Conservation (phyloP, 1,140 invertebrate species). For the Drosophila persimilis region DNA sequence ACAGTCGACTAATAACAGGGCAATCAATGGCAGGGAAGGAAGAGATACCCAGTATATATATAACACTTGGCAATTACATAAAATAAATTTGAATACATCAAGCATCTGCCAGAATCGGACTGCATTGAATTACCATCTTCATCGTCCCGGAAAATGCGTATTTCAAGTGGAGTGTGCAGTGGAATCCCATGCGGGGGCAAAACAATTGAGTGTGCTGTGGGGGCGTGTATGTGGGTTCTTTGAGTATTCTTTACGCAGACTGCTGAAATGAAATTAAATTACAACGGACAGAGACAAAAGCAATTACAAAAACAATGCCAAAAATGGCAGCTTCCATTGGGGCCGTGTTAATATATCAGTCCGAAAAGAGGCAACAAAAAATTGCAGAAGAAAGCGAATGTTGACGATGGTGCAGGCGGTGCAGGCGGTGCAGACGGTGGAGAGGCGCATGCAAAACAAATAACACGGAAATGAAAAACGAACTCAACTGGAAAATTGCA, state of each 20-base stretch:
- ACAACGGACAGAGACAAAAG: slow-evolving; percentile 55
- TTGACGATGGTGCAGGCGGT: background rate
- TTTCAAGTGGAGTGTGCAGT: background rate
- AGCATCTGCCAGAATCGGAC: too few species aligned
- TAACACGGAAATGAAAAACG: slow-evolving; percentile 79
- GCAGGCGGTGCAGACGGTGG: background rate
- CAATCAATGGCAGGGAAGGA: slow-evolving; percentile 19
- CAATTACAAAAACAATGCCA: slow-evolving; percentile 62
- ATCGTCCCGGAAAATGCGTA: background rate
- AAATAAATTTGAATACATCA: slow-evolving; percentile 33
- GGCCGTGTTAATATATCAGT: slow-evolving; percentile 70
- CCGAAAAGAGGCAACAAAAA: slow-evolving; percentile 37
- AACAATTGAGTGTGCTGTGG: slow-evolving; percentile 28
- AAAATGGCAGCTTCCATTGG: slow-evolving; percentile 60
- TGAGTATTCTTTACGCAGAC: slow-evolving; percentile 3
- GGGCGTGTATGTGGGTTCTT: background rate
- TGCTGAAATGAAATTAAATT: slow-evolving; percentile 68
- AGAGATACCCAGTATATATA: too few species aligned
- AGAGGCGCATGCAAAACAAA: slow-evolving; percentile 67
- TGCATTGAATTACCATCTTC: background rate
- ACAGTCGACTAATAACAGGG: slow-evolving; percentile 19
- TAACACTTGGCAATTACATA: slow-evolving; percentile 11
- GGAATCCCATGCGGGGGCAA: background rate
- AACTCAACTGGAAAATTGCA: slow-evolving; percentile 79
- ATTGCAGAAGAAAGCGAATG: slow-evolving; percentile 34